Evolutionary conservation across 2,113 vertebrate species (phyloP), one percentile per base, ranked within the genome.

Genomic region (Elanoides forficatus): DNA sequence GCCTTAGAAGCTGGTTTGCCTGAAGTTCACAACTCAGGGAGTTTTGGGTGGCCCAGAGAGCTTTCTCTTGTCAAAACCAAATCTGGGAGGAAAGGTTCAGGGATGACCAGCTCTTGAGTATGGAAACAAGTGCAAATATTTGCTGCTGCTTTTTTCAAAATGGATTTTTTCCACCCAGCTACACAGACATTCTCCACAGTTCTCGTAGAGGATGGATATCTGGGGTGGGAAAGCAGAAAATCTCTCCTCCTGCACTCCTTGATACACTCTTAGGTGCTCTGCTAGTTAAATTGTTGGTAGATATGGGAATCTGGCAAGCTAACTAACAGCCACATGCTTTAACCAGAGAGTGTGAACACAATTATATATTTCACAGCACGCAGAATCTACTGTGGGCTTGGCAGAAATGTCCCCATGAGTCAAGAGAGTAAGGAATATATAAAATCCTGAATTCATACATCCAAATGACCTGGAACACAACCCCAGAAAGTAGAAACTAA

Each of bases 401-500:
- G 63, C 81, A 88, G 78, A 63, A 62, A 78, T 0, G 13, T 83
- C 47, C 29, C 40, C 65, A 19, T 6, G 38, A 87, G 60, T 40
- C 17, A 93, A 84, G 85, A 86, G n/a, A 94, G 56, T 15, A n/a
- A 91, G 38, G 55, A 83, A 78, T 34, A 81, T 7, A 23, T 50
- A 80, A 91, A 85, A 91, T 15, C 21, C 42, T 47, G 43, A 82
- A 75, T 79, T 66, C 52, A n/a, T 34, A 63, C 50, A 73, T 70
- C 38, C 55, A 81, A 93, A 76, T 34, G 62, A 93, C 78, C 43
- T 34, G 30, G 68, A 94, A 83, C 72, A 48, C 32, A 75, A 63
- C 7, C 11, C 32, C 56, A 30, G 58, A 89, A 94, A 60, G 27
- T 0, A 83, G 68, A 74, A 95, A 76, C 14, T 26, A 26, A 72